Evolutionary conservation across 2,888 invertebrate genomes (phyloP), one percentile per base, ranked within the genome.

Genomic region (Resseliella maxima): DNA sequence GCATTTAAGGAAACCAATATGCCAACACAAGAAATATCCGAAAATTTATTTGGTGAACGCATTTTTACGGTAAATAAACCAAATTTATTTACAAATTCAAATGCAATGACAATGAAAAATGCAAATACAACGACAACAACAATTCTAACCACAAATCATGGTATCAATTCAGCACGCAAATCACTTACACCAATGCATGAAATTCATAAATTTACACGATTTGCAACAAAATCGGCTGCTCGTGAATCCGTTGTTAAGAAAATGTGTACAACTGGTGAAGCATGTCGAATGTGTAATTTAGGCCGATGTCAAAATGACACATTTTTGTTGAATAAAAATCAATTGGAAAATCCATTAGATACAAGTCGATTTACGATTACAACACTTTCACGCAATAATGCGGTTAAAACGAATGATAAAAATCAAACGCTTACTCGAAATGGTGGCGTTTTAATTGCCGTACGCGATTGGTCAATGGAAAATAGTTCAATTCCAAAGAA

Each of bases 391-490:
- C 88, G 90, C 87, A 85, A 83, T 41, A 83, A 38, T 27, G 45
- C 72, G 12, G 21, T 85, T n/a, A 38, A 45, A 27, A 24, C 41
- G 38, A 85, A 45, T 3, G 86, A 87, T 59, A 85, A 86, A 21
- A 87, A 86, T 86, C 41, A 90, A 86, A 90, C 90, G 87, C 89
- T 91, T 88, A 90, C 90, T 83, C 89, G 90, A 18, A 93, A 93
- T 85, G 93, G 93, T 38, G 93, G 92, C 6, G 93, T 94, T 18
- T 92, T 94, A 91, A 93, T 94, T 88, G 93, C 94, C 0, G 93
- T 94, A 0, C 93, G 93, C n/a, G 94, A 94, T 88, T 94, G 94
- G 93, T 92, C 93, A 83, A 83, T 83, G 83, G 38, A 83, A 38
- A 83, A 83, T 38, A 6, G 35, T 45, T 36, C 12, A 21, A n/a